Evolutionary conservation across 92 coral and sea anemone species (phyloP), one percentile per base, ranked within the genome.

Genomic region (Epizoanthus illoricatus): DNA sequence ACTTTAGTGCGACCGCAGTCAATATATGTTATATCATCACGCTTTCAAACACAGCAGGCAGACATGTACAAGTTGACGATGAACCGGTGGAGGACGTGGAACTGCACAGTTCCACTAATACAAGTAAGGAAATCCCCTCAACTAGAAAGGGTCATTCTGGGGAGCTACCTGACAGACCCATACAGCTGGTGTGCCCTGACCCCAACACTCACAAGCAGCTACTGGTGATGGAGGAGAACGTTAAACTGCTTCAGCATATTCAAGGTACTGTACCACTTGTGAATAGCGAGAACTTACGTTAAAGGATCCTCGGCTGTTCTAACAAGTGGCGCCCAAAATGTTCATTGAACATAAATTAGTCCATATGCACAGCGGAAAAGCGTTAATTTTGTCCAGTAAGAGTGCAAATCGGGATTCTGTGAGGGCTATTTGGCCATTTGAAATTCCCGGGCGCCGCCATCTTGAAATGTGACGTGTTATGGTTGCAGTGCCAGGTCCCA

Each of bases 161-260:
- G n/a, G 84, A 45, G 17, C 61, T 85, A 55, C 80, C 80, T 56
- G 92, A 89, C 47, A 81, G 65, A 11, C 89, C 92, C n/a, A 84
- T 89, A 21, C 92, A 89, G 42, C 79, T 89, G 55, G 89, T 89
- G 66, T 81, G 84, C 54, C 92, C 92, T 19, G 92, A 89, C 42
- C 68, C 85, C 28, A 16, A 56, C 20, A 72, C 92, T 60, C 92
- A 89, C 80, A 89, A 86, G 65, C 74, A 89, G 74, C 78, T 89
- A 19, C 80, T 86, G 65, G 80, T 89, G 71, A n/a, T n/a, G n/a
- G 68, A 89, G 72, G 92, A 89, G 69, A 89, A 89, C 70, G 23
- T 89, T 41, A 86, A 86, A 62, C 74, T 89, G 60, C 81, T 89
- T 17, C 89, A 82, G 79, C 68, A 85, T 71, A 81, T 89, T 5